Base-by-base conservation (phyloP, 2,797 vertebrate genomes). In the Betta splendens region DNA sequence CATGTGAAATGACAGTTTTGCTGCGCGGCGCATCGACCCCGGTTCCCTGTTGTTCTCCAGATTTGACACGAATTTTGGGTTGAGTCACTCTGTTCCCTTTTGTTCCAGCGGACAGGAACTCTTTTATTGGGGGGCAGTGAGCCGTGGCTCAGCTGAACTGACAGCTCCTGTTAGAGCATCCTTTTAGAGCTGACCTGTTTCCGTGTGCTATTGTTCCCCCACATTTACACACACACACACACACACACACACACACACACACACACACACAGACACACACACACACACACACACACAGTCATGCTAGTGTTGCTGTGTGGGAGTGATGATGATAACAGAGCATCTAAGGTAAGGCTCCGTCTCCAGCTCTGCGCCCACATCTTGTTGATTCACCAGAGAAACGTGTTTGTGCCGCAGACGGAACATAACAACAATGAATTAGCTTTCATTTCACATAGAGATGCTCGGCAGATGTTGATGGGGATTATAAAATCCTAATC, bases 111-210 rank as follows among this genome's bases (percentile, higher is more conserved):
- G 72, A 85, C 75, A 72, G 72, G 45, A 75, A 37, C 18, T 74
- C 58, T 48, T 53, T 76, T 51, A 69, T 85, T 83, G 64, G 72
- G 63, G 85, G 81, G 80, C 83, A 80, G 33, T 75, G 89, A 93
- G 76, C 83, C 87, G 32, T 86, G 80, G 39, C 62, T 84, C 86
- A 91, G 84, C 61, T 50, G 69, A 81, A 52, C 83, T 89, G 94
- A 93, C 92, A 85, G 77, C 68, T 84, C 72, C 68, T 74, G 72
- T 85, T 86, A 4, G 21, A 53, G 85, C 81, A 32, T 87, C 83
- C 48, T 84, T 63, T 81, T 65, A 75, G 70, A 81, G 72, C 79
- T 77, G 80, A 89, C 75, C 83, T 87, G 79, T 62, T 77, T 79
- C 23, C 6, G 5, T 22, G 47, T 51, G 68, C 80, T 79, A 81